Evolutionary conservation across 2,888 invertebrate species (phyloP).

Genomic region (Catonia carolina): DNA sequence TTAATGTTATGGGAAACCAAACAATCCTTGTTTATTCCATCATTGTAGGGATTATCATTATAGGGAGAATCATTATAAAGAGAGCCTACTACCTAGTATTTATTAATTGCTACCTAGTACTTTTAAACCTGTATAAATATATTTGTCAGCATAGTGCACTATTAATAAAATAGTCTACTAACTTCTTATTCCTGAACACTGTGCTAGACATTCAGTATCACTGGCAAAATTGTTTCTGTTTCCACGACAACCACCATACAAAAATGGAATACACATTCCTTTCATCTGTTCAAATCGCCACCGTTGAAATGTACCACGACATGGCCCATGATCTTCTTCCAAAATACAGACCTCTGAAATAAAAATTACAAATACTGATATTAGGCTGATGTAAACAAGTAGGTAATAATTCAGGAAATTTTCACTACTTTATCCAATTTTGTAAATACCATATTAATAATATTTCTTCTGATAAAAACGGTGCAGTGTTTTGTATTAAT

Average conservation of each 20-base stretch:
- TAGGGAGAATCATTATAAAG: too few relatives aligned
- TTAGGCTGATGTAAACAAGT: too few relatives aligned
- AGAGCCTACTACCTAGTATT: too few relatives aligned
- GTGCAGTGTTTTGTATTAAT: too few relatives aligned
- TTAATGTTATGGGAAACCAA: too few relatives aligned
- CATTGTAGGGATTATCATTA: too few relatives aligned
- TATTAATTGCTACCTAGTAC: neutral
- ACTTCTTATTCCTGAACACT: slow-evolving; percentile 60
- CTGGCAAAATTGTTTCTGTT: slow-evolving; percentile 87
- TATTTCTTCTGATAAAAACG: too few relatives aligned
- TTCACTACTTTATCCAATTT: too few relatives aligned
- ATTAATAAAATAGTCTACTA: slow-evolving; percentile 32
- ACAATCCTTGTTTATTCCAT: too few relatives aligned
- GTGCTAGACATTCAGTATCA: slow-evolving; percentile 64
- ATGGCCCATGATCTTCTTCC: slow-evolving; percentile 72
- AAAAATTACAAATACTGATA: slow-evolving; percentile 13
- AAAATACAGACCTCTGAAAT: slow-evolving; percentile 74
- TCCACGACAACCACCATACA: slow-evolving; percentile 84
- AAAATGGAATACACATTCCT: slow-evolving; percentile 77
- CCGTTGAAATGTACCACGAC: slow-evolving; percentile 77
- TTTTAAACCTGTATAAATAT: neutral
- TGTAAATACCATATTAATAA: too few relatives aligned
- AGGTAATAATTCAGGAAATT: too few relatives aligned
- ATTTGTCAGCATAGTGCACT: too few relatives aligned
- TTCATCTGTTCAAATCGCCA: slow-evolving; percentile 71